These are phyloP conservation scores for Leucoraja erinaceus DNA, from an alignment of 2,113 vertebrate genomes.

Conservation along the genomic window DNA sequence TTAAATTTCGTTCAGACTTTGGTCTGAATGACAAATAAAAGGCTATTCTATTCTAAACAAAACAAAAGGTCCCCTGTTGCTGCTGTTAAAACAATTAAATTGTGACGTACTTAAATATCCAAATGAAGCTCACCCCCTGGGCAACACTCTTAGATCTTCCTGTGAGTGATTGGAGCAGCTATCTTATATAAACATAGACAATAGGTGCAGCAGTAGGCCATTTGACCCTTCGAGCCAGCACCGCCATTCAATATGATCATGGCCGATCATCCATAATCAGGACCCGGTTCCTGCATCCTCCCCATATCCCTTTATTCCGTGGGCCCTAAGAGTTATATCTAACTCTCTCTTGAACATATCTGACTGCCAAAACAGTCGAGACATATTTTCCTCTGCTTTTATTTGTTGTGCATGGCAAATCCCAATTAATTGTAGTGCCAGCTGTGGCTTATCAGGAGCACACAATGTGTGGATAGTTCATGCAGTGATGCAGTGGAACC, in stretches of 20 bases:
- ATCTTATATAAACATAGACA: too few relatives aligned
- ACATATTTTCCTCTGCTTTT: constrained; percentile 9
- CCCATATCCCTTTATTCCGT: too few relatives aligned
- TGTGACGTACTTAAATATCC: not conserved
- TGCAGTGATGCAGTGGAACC: not conserved
- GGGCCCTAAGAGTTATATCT: too few relatives aligned
- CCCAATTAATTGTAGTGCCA: not conserved
- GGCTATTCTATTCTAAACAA: too few relatives aligned
- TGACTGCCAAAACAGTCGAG: not conserved
- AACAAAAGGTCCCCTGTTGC: not conserved
- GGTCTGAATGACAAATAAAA: too few relatives aligned
- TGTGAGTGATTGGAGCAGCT: not conserved
- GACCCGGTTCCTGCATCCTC: too few relatives aligned
- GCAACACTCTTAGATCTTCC: not conserved
- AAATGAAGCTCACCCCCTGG: not conserved
- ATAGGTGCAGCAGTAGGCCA: too few relatives aligned
- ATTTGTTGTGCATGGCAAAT: not conserved
- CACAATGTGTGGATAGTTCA: not conserved
- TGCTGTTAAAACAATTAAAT: not conserved
- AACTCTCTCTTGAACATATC: too few relatives aligned
- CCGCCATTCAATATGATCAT: too few relatives aligned
- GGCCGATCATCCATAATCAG: too few relatives aligned
- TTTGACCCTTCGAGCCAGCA: too few relatives aligned
- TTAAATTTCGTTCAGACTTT: too few relatives aligned
- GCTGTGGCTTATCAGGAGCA: not conserved